These are phyloP conservation scores for Hirtodrosophila cameraria DNA, from an alignment of 2,888 invertebrate genomes.

Conservation along the genomic window DNA sequence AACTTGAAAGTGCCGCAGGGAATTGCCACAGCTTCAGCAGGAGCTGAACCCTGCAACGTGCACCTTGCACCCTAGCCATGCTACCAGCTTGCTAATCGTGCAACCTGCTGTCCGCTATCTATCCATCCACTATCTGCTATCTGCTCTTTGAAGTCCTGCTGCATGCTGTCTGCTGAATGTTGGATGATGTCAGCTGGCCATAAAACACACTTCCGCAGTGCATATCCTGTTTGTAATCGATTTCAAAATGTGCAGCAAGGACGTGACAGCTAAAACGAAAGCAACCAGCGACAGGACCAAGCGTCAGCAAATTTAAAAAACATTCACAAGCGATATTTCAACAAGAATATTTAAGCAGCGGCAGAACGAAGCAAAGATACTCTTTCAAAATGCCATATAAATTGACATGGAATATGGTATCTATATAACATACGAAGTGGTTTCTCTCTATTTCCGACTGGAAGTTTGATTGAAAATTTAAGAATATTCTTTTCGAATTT, in stretches of 20 bases:
- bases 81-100: constrained; percentile 23
- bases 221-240: constrained; percentile 79
- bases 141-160: constrained; percentile 15
- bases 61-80: constrained; percentile 1
- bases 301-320: constrained; percentile 31
- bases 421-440: too few relatives aligned
- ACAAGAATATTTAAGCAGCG: not conserved
- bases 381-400: not conserved
- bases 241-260: constrained; percentile 73
- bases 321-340: constrained; percentile 15
- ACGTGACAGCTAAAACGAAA: constrained; percentile 41
- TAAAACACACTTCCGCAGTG: constrained; percentile 73
- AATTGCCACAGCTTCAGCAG: constrained; percentile 23
- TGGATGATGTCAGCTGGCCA: constrained; percentile 12
- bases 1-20: constrained; percentile 5
- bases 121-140: constrained; percentile 11
- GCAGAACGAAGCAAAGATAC: not conserved
- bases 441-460: too few relatives aligned
- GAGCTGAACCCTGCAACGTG: too few relatives aligned
- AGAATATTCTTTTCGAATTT: too few relatives aligned
- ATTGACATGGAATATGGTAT: not conserved
- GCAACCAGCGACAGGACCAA: constrained; percentile 8
- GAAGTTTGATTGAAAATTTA: too few relatives aligned
- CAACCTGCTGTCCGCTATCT: constrained; percentile 15
- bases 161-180: not conserved